phyloP scores from a whole-genome alignment of 2,888 invertebrate species.

The Anoncus sp. region DNA sequence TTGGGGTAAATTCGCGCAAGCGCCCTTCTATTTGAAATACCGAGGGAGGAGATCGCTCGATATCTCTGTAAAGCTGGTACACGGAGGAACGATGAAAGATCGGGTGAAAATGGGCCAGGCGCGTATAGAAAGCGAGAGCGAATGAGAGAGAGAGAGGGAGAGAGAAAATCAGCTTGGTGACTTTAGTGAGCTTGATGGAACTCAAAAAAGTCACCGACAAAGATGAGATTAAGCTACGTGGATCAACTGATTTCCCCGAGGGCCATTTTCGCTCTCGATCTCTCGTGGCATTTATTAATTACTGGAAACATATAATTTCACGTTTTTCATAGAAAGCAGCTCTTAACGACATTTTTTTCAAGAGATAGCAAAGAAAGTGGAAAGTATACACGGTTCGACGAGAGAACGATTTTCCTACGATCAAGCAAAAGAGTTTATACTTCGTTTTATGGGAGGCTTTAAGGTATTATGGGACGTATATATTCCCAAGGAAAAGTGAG shows the following conservation, averaged over 20 bases:
- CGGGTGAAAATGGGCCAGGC: conserved; percentile 41
- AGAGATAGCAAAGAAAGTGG: conserved; percentile 10
- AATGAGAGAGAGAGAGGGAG: conserved; percentile 13
- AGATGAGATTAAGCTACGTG: conserved; percentile 16
- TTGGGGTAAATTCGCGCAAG: conserved; percentile 66
- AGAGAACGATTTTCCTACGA: neutral
- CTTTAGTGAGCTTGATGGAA: conserved; percentile 15
- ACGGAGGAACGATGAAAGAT: conserved; percentile 34
- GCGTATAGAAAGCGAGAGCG: conserved; percentile 45
- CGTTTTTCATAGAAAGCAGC: conserved; percentile 18
- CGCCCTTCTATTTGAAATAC: conserved; percentile 61
- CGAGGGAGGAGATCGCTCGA: conserved; percentile 62
- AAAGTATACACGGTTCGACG: neutral
- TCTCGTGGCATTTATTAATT: conserved; percentile 37
- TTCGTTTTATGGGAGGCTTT: too few relatives aligned
- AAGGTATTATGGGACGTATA: too few relatives aligned
- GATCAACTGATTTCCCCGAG: conserved; percentile 35
- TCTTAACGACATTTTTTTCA: conserved; percentile 37
- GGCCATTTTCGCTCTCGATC: neutral
- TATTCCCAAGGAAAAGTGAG: too few relatives aligned
- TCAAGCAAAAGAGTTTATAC: too few relatives aligned
- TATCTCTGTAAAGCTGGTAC: conserved; percentile 59
- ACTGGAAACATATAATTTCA: conserved; percentile 5
- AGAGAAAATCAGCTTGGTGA: conserved; percentile 29
- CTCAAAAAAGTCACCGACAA: conserved; percentile 27